A percentile compares a stretch with the other conserved stretches of the same genome.
Conservation (phyloP, 2,797 vertebrate species). For the Falco biarmicus region DNA sequence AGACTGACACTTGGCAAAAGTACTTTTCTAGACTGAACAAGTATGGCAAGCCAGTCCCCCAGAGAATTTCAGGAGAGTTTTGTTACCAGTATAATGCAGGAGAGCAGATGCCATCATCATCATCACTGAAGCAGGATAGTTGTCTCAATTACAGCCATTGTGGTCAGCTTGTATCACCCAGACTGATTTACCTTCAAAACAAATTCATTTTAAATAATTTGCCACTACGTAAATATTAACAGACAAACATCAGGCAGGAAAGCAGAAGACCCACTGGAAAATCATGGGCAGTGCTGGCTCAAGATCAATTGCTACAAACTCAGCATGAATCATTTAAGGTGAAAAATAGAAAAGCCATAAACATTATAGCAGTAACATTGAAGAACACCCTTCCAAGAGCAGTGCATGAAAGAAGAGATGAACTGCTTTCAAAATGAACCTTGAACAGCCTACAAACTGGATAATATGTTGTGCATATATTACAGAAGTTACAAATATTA, state of each 20-base stretch:
- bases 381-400: not conserved
- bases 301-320: not conserved
- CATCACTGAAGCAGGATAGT: not conserved
- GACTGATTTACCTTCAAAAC: not conserved
- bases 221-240: not conserved
- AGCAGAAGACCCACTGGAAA: not conserved
- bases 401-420: not conserved
- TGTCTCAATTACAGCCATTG: not conserved
- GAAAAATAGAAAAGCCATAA: conserved; percentile 14
- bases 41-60: not conserved
- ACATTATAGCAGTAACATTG: not conserved
- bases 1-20: not conserved
- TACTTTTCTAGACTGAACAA: not conserved
- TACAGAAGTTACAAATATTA: not conserved
- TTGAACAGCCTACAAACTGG: not conserved
- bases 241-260: not conserved
- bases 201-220: not conserved
- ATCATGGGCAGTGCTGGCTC: not conserved
- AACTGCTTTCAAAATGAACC: not conserved
- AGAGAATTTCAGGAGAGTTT: not conserved
- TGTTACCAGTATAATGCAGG: not conserved
- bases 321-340: not conserved
- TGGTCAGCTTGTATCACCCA: not conserved
- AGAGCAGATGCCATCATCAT: not conserved
- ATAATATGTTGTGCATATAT: not conserved